These are phyloP conservation scores for Platycnemis pennipes DNA, from an alignment of 2,888 invertebrate genomes.

Conservation along the genomic window DNA sequence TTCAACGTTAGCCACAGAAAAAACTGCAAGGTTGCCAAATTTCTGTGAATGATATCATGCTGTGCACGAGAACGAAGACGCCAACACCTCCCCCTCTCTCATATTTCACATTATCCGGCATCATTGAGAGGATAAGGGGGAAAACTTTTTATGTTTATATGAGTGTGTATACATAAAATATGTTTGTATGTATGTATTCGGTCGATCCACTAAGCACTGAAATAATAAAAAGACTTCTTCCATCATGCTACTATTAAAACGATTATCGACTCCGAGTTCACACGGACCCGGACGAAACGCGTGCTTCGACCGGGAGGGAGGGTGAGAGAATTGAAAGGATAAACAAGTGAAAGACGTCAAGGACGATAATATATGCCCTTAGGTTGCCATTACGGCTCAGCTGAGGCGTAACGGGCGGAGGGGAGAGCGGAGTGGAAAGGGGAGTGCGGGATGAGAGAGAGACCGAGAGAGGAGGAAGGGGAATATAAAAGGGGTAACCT, in stretches of 20 bases:
- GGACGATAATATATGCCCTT: constrained; percentile 46
- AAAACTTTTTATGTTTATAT: too few relatives aligned
- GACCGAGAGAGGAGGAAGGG: neutral
- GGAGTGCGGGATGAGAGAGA: constrained; percentile 6
- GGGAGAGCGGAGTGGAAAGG: neutral
- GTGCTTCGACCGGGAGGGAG: neutral
- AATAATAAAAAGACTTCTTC: constrained; percentile 10
- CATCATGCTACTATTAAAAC: constrained; percentile 37
- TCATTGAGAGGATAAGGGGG: too few relatives aligned
- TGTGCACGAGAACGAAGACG: neutral
- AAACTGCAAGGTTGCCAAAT: neutral
- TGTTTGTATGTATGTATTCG: neutral
- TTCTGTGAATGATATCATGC: neutral
- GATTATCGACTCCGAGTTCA: constrained; percentile 36
- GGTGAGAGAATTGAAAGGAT: constrained; percentile 12
- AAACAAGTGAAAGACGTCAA: constrained; percentile 41
- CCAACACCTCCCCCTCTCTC: neutral
- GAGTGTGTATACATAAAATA: too few relatives aligned
- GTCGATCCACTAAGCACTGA: neutral
- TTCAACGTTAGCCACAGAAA: neutral
- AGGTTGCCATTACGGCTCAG: constrained; percentile 24
- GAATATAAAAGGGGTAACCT: neutral
- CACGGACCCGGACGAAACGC: constrained; percentile 6
- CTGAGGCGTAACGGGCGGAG: neutral
- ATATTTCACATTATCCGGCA: too few relatives aligned